Evolutionary conservation across 2,113 vertebrate species (phyloP).

Genomic region (Anolis sagrei): DNA sequence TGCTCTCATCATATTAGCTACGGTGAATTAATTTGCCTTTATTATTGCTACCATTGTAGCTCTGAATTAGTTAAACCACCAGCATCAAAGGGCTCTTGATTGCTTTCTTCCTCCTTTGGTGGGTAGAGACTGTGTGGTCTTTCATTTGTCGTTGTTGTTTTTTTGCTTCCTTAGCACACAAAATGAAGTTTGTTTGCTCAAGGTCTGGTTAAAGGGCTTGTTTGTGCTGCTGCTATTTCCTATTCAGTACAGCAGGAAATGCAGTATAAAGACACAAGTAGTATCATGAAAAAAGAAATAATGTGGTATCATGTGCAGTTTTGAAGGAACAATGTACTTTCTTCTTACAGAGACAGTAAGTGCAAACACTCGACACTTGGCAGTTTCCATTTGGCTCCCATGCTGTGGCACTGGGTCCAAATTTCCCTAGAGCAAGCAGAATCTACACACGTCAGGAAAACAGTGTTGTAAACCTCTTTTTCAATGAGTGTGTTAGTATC

Average conservation of each 20-base stretch:
- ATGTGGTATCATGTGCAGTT: neutral
- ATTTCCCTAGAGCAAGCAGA: neutral
- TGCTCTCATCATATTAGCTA: slow-evolving; percentile 63
- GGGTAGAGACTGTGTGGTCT: neutral
- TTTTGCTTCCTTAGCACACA: neutral
- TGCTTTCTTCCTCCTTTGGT: neutral
- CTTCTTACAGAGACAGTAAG: neutral
- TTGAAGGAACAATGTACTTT: neutral
- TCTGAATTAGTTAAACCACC: slow-evolving; percentile 10
- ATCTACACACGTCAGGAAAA: neutral
- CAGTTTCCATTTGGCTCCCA: neutral
- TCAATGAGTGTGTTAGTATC: neutral
- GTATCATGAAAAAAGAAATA: too few relatives aligned
- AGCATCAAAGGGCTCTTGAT: neutral
- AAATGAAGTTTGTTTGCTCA: neutral
- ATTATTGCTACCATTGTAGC: neutral
- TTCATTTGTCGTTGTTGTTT: neutral
- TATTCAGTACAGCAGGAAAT: neutral
- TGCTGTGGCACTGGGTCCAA: neutral
- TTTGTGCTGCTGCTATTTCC: neutral
- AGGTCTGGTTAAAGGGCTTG: neutral
- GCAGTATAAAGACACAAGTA: neutral
- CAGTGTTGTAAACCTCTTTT: neutral
- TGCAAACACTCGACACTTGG: neutral
- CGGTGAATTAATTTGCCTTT: slow-evolving; percentile 57